phyloP scores from a whole-genome alignment of 2,113 vertebrate genomes.

The Empidonax alnorum region DNA sequence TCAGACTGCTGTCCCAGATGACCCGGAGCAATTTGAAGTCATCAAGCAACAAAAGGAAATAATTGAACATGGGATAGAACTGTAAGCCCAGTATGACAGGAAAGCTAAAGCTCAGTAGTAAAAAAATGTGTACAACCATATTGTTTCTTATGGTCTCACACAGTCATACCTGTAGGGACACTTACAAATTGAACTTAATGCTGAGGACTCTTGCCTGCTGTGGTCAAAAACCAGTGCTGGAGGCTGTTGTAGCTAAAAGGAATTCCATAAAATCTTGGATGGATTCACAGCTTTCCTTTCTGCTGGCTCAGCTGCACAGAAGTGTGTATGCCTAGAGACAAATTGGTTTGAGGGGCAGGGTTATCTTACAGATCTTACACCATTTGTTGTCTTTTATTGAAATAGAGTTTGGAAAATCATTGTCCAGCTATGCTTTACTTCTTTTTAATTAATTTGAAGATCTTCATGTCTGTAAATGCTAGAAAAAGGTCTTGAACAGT shows the following conservation, averaged over 20 bases:
- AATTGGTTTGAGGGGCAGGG: background rate
- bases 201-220: background rate
- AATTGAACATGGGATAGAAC: slow-evolving; percentile 95
- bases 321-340: background rate
- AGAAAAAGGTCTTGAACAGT: background rate
- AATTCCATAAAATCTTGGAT: background rate
- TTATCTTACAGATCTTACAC: background rate
- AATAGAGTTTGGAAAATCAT: background rate
- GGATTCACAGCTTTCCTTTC: background rate
- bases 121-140: background rate
- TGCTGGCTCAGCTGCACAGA: background rate
- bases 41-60: slow-evolving; percentile 99
- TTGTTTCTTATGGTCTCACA: background rate
- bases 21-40: slow-evolving; percentile 96
- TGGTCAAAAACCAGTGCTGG: background rate
- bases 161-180: background rate
- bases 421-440: background rate
- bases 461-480: background rate
- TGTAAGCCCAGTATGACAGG: slow-evolving; percentile 79
- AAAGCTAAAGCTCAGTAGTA: background rate
- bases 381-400: background rate
- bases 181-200: background rate
- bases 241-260: background rate
- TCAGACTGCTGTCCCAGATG: slow-evolving; percentile 83
- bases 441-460: background rate